phyloP scores from a whole-genome alignment of 2,797 vertebrate genomes.

The Enteromius viviparus region DNA sequence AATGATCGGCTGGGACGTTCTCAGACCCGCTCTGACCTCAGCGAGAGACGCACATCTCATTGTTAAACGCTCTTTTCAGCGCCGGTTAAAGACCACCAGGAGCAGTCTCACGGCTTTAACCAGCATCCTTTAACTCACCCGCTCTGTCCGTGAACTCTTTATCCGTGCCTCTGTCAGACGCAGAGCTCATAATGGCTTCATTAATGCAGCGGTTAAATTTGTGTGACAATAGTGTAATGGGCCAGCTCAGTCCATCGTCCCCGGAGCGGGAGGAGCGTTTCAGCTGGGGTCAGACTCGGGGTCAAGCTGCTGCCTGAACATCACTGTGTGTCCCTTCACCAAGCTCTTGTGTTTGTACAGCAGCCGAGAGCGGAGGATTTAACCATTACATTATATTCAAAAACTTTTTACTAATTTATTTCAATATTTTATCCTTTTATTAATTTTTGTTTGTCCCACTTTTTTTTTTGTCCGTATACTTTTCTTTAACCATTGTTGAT shows the following conservation, averaged over 20 bases:
- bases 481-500: neutral
- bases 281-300: conserved; percentile 75
- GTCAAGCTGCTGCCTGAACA: conserved; percentile 67
- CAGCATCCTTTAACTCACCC: conserved; percentile 71
- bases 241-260: conserved; percentile 74
- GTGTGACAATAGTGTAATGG: conserved; percentile 85
- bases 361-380: neutral
- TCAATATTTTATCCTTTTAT: neutral
- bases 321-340: conserved; percentile 63
- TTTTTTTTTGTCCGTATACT: neutral
- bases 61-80: conserved; percentile 50
- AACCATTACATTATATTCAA: no score
- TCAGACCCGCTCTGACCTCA: neutral
- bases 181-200: conserved; percentile 86
- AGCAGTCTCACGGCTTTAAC: conserved; percentile 35
- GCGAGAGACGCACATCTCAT: conserved; percentile 39
- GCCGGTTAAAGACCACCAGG: conserved; percentile 49
- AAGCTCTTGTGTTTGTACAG: neutral
- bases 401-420: no score
- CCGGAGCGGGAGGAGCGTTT: conserved; percentile 71
- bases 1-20: neutral
- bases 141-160: conserved; percentile 85
- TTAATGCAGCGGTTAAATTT: conserved; percentile 85
- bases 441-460: neutral
- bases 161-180: conserved; percentile 78